Conservation (phyloP, 2,888 invertebrate genomes). For the Argyra leucocephala region DNA sequence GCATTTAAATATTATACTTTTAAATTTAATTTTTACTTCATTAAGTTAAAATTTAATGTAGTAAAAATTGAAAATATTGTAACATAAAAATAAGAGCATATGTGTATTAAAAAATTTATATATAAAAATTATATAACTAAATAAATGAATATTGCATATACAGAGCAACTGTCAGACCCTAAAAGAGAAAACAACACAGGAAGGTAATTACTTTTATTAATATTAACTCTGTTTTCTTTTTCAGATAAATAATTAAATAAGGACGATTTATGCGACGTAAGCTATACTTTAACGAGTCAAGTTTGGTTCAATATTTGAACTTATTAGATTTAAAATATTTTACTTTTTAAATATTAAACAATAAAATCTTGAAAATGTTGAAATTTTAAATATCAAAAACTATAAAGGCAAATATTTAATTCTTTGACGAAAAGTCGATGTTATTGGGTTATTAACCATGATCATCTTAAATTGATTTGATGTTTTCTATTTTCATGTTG, state of each 20-base stretch:
- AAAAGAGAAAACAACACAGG: not conserved
- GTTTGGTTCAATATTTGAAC: constrained; percentile 2
- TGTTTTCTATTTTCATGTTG: too few species aligned
- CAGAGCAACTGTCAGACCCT: not conserved
- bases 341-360: too few species aligned
- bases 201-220: not conserved
- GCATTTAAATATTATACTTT: not conserved
- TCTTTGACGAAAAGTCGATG: too few species aligned
- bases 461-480: too few species aligned
- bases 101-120: not conserved
- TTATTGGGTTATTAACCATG: too few species aligned
- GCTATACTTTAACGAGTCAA: too few species aligned
- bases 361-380: too few species aligned
- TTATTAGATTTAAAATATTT: not conserved
- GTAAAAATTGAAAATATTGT: not conserved
- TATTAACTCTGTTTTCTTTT: not conserved
- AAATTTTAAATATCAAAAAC: too few species aligned
- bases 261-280: too few species aligned
- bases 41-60: not conserved
- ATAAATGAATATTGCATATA: not conserved
- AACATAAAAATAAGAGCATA: not conserved
- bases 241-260: not conserved
- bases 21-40: not conserved
- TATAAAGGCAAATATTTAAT: too few species aligned
- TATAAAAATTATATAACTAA: too few species aligned